Percentiles rank a stretch among this genome's conserved stretches.
Conservation (phyloP, 2,113 vertebrate species). For the Phocoena sinus region DNA sequence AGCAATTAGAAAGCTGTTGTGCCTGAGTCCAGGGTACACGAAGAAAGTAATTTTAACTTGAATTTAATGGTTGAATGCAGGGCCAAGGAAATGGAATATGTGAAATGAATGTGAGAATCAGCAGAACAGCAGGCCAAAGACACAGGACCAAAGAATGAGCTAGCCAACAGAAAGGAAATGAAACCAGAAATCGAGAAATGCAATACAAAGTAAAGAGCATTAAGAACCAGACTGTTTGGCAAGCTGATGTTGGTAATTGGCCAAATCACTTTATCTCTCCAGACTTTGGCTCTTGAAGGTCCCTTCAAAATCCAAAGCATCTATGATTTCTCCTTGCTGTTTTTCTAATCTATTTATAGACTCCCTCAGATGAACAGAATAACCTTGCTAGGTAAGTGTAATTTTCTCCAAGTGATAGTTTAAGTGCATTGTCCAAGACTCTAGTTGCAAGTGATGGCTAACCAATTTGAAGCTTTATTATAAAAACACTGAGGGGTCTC, state of each 20-base stretch:
- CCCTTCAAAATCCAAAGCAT: constrained; percentile 55
- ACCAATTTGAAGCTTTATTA: not conserved
- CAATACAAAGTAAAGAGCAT: not conserved
- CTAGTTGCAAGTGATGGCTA: not conserved
- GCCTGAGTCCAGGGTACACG: not conserved
- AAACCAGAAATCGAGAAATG: constrained; percentile 48
- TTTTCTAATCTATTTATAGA: constrained; percentile 57
- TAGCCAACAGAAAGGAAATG: constrained; percentile 23
- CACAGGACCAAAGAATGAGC: not conserved
- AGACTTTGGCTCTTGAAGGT: constrained; percentile 50
- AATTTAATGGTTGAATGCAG: not conserved
- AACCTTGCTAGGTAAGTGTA: not conserved
- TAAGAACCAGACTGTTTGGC: constrained; percentile 47
- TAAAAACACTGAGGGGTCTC: not conserved
- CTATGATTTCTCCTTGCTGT: constrained; percentile 44
- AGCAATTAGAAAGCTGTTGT: not conserved
- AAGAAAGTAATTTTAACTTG: not conserved
- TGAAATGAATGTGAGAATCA: not conserved
- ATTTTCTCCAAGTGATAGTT: constrained; percentile 45
- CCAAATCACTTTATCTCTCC: constrained; percentile 60
- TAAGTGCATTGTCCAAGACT: constrained; percentile 8
- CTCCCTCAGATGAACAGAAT: constrained; percentile 5
- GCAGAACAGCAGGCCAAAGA: not conserved
- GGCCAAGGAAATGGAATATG: not conserved
- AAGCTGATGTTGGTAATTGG: constrained; percentile 2